These are phyloP conservation scores for Metaphire vulgaris DNA, from an alignment of 1,140 invertebrate species.

Conservation along the genomic window DNA sequence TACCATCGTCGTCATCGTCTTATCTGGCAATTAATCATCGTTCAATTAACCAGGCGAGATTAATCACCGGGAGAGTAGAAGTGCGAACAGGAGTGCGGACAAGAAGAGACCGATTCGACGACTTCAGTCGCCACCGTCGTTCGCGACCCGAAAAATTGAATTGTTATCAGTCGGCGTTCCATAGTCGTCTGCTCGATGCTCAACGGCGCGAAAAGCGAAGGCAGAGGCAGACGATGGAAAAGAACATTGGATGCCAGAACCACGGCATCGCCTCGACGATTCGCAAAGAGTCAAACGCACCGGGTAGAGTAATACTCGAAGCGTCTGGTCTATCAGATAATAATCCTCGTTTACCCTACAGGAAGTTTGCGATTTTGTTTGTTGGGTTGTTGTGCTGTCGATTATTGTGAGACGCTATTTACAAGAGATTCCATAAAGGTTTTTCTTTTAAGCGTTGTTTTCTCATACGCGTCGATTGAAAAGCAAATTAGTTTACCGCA, in stretches of 20 bases:
- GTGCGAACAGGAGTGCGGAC: not conserved
- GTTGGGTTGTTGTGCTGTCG: too few relatives aligned
- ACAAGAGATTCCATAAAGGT: too few relatives aligned
- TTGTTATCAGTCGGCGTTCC: not conserved
- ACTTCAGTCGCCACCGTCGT: not conserved
- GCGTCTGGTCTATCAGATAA: not conserved
- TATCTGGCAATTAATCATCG: not conserved
- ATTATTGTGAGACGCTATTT: too few relatives aligned
- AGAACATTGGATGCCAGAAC: too few relatives aligned
- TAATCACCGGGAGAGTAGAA: too few relatives aligned
- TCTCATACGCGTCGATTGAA: too few relatives aligned
- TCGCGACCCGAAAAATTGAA: not conserved
- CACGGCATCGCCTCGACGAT: not conserved
- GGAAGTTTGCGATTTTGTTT: too few relatives aligned
- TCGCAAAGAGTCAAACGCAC: not conserved
- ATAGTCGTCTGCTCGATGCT: not conserved
- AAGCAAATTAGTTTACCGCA: too few relatives aligned
- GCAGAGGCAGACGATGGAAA: not conserved
- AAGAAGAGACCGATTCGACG: not conserved
- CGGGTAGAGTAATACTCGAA: too few relatives aligned
- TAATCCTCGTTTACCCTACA: not conserved
- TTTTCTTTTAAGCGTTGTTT: too few relatives aligned
- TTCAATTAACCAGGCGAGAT: not conserved
- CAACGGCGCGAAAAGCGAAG: not conserved
- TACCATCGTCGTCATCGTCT: too few relatives aligned